A percentile compares a stretch with the other conserved stretches of the same genome.
These are phyloP conservation scores for Ataeniobius toweri DNA, from an alignment of 2,797 vertebrate genomes.

Conservation along the genomic window DNA sequence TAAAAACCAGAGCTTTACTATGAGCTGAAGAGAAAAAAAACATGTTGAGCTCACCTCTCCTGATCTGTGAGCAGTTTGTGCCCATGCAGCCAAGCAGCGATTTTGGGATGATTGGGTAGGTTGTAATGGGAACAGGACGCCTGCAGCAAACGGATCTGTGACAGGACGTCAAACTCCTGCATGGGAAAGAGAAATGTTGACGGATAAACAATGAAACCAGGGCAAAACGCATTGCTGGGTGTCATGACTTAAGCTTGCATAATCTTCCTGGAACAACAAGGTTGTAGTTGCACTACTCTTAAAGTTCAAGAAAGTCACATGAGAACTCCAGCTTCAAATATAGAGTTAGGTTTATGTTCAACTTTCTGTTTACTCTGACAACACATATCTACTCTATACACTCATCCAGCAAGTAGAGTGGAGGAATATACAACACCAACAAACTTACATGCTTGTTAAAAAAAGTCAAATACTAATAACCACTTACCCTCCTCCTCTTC, in stretches of 20 bases:
- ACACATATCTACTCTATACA: constrained; percentile 8
- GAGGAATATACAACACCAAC: background rate
- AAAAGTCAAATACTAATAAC: background rate
- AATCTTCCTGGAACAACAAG: background rate
- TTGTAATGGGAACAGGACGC: constrained; percentile 77
- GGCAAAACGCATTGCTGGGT: background rate
- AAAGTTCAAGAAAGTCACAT: constrained; percentile 6
- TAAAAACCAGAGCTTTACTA: constrained; percentile 7
- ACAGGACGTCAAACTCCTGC: constrained; percentile 88
- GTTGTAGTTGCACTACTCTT: background rate
- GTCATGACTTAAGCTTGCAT: constrained; percentile 4
- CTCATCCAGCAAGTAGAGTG: background rate
- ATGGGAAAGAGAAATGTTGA: constrained; percentile 8
- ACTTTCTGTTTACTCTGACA: constrained; percentile 12
- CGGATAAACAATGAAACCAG: background rate
- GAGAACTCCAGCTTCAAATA: constrained; percentile 2
- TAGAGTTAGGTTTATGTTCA: background rate
- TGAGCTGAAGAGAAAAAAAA: background rate
- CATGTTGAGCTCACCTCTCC: constrained; percentile 78
- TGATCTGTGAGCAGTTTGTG: constrained; percentile 83
- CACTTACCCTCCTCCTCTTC: constrained; percentile 87
- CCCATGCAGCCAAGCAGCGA: constrained; percentile 77
- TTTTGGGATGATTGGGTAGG: constrained; percentile 68
- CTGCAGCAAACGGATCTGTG: constrained; percentile 83
- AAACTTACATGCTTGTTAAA: no score